Evolutionary conservation across 2,113 vertebrate species (phyloP).

Genomic region (Ictalurus punctatus): DNA sequence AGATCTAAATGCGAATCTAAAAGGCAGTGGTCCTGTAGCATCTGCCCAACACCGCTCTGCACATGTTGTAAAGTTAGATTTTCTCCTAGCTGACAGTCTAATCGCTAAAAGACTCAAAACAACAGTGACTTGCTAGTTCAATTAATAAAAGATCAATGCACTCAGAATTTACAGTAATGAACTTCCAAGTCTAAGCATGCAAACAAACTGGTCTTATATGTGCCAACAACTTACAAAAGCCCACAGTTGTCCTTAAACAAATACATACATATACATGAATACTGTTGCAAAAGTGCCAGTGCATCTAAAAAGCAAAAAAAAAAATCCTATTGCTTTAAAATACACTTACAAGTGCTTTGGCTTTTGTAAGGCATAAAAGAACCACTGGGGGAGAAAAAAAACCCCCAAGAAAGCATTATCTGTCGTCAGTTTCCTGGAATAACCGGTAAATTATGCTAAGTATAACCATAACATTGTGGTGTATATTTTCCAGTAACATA

Average conservation of each 20-base stretch:
- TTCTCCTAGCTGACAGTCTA: not conserved
- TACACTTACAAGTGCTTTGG: constrained; percentile 57
- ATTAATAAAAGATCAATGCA: not conserved
- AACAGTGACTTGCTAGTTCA: not conserved
- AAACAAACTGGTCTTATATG: constrained; percentile 11
- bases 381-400: constrained; percentile 3
- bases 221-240: constrained; percentile 17
- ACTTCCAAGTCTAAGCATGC: not conserved
- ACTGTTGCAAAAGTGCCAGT: constrained; percentile 71
- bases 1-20: not conserved
- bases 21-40: not conserved
- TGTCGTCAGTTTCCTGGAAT: not conserved
- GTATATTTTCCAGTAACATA: constrained; percentile 19
- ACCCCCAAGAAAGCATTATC: not conserved
- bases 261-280: constrained; percentile 47
- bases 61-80: not conserved
- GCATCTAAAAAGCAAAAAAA: constrained; percentile 60
- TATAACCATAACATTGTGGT: not conserved
- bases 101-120: not conserved
- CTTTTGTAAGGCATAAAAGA: constrained; percentile 34
- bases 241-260: constrained; percentile 41
- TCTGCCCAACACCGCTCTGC: not conserved
- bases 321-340: constrained; percentile 38
- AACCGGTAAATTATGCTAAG: not conserved
- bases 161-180: not conserved